Evolutionary conservation across 2,888 invertebrate species (phyloP).

Genomic region (Sphaerophoria rueppellii): DNA sequence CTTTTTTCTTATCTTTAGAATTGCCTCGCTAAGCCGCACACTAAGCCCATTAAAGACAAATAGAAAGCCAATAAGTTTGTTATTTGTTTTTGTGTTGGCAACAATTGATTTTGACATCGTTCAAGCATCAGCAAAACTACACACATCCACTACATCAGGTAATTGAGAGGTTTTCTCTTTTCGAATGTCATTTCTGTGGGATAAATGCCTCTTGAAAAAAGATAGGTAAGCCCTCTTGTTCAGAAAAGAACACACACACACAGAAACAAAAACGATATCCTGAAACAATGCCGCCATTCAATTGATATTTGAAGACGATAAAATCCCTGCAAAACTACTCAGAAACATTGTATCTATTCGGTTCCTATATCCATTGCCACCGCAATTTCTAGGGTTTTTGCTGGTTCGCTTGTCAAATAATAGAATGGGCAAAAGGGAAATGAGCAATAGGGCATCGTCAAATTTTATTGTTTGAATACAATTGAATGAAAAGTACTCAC

Average conservation of each 20-base stretch:
- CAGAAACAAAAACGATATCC: background rate
- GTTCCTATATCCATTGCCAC: conserved; percentile 68
- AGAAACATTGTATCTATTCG: conserved; percentile 11
- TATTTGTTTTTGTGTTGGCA: conserved; percentile 70
- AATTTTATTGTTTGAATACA: conserved; percentile 33
- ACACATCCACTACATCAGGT: conserved; percentile 63
- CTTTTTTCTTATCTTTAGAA: no score
- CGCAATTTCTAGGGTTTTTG: conserved; percentile 64
- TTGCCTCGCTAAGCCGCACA: conserved; percentile 41
- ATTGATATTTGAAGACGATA: conserved; percentile 17
- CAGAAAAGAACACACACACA: background rate
- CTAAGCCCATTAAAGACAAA: conserved; percentile 67
- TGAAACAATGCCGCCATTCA: conserved; percentile 41
- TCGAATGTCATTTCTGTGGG: background rate
- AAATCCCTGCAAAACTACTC: conserved; percentile 35
- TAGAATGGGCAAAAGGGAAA: conserved; percentile 49
- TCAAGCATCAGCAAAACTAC: conserved; percentile 4
- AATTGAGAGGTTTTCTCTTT: conserved; percentile 72
- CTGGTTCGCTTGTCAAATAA: conserved; percentile 44
- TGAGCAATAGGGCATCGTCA: conserved; percentile 39
- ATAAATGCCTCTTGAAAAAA: background rate
- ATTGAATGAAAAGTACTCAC: conserved; percentile 52
- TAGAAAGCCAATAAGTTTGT: conserved; percentile 73
- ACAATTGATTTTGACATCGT: conserved; percentile 69
- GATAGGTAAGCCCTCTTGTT: conserved; percentile 1